Evolutionary conservation across 2,113 vertebrate genomes (phyloP).

Genomic region (Anser cygnoides): DNA sequence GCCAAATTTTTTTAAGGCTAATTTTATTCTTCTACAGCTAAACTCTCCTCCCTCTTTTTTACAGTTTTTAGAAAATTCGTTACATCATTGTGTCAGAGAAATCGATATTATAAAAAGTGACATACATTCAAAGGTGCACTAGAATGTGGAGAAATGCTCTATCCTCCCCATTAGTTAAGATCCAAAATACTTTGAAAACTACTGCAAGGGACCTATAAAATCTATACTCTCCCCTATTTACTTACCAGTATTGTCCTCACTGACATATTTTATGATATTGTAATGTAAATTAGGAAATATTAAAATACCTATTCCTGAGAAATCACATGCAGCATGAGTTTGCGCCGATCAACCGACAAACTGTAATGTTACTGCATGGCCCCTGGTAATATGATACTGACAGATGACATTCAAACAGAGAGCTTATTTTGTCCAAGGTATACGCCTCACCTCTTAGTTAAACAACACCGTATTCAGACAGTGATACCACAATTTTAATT

Average conservation of each 20-base stretch:
- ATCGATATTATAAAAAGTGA: slow-evolving; percentile 39
- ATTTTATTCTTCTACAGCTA: slow-evolving; percentile 33
- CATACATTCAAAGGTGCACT: slow-evolving; percentile 16
- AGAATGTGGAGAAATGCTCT: slow-evolving; percentile 12
- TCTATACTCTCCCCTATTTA: rapidly evolving
- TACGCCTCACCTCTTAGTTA: background rate
- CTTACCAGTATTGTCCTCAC: background rate
- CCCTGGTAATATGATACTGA: background rate
- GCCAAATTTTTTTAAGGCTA: background rate
- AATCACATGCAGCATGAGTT: background rate
- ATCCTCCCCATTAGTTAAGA: background rate
- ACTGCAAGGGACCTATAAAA: background rate
- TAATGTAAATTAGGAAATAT: background rate
- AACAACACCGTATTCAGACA: background rate
- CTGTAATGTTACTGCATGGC: background rate
- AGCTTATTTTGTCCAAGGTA: background rate
- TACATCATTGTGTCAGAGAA: slow-evolving; percentile 47
- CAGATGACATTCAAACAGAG: background rate
- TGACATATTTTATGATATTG: background rate
- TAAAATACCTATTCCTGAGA: background rate
- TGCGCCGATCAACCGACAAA: background rate
- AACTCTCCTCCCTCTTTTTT: slow-evolving; percentile 29
- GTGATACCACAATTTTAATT: background rate
- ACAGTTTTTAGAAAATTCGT: slow-evolving; percentile 60
- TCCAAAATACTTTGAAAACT: background rate